Evolutionary conservation across 2,888 invertebrate genomes (phyloP).

Genomic region (Scotopteryx bipunctaria): DNA sequence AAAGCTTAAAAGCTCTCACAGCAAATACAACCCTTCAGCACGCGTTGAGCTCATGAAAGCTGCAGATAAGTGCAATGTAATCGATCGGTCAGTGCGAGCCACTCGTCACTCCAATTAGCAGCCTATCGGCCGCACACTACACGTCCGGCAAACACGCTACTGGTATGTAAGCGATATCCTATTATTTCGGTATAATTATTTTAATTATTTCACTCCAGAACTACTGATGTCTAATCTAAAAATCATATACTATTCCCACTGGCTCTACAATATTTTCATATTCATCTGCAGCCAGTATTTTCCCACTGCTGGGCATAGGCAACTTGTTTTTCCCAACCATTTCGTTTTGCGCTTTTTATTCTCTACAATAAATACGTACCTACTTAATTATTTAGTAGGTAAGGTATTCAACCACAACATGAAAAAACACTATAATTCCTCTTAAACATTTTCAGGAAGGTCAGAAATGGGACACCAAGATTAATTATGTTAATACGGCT

Average conservation of each 20-base stretch:
- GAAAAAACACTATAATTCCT: background rate
- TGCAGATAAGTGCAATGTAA: conserved; percentile 22
- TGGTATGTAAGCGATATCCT: background rate
- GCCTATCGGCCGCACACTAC: conserved; percentile 8
- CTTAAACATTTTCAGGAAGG: background rate
- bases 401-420: too few species aligned
- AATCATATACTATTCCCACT: too few species aligned
- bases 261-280: too few species aligned
- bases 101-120: conserved; percentile 26
- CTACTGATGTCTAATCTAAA: too few species aligned
- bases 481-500: conserved; percentile 1
- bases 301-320: too few species aligned
- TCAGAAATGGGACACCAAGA: background rate
- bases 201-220: too few species aligned
- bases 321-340: too few species aligned
- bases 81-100: conserved; percentile 20
- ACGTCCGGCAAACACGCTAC: conserved; percentile 7
- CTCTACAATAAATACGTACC: too few species aligned
- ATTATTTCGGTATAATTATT: background rate
- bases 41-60: conserved; percentile 14
- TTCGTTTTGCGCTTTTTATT: too few species aligned
- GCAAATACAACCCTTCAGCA: conserved; percentile 12
- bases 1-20: conserved; percentile 5
- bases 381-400: too few species aligned
- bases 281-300: too few species aligned